Evolutionary conservation across 2,888 invertebrate species (phyloP), one percentile per base, ranked within the genome.

Genomic region (Sphinx pinastri): DNA sequence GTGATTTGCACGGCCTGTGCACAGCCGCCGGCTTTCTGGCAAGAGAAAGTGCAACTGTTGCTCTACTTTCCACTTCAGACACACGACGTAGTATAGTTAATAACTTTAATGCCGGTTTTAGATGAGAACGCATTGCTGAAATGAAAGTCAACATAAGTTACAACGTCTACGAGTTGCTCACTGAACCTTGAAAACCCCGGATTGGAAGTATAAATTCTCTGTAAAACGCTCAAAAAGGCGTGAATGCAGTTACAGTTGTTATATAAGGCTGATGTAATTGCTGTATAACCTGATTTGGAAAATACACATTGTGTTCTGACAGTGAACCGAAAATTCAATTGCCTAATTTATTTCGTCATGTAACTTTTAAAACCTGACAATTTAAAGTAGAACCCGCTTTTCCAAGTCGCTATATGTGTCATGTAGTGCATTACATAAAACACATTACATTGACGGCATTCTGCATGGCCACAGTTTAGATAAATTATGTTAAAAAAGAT

Each of bases 31-130:
- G 79, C 82, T 85, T 83, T 87, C 84, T 84, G 85, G 80, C 79
- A 77, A 84, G 92, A 91, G 93, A 93, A 93, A 93, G 93, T 93
- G 82, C 89, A 83, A 80, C 81, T 77, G 80, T 74, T 82, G 92
- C 85, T 90, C 93, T 79, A 93, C 93, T 93, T 93, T 92, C 89
- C 86, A 85, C 83, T 81, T 80, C 79, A 88, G 82, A 84, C 81
- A 82, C 87, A 85, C 84, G 74, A 78, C 71, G 69, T 52, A 51
- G 59, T 69, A 69, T 69, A 69, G 60, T 59, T 59, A 69, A 69
- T 69, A 69, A 69, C 51, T 59, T 69, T 60, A 69, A 60, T 69
- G 69, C 69, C 52, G 38, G 60, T 69, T 69, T 60, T 60, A 69
- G 54, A 59, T 52, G 69, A 52, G 69, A 45, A 54, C 52, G 59